phyloP scores from a whole-genome alignment of 2,888 invertebrate genomes.

The Sicus ferrugineus region DNA sequence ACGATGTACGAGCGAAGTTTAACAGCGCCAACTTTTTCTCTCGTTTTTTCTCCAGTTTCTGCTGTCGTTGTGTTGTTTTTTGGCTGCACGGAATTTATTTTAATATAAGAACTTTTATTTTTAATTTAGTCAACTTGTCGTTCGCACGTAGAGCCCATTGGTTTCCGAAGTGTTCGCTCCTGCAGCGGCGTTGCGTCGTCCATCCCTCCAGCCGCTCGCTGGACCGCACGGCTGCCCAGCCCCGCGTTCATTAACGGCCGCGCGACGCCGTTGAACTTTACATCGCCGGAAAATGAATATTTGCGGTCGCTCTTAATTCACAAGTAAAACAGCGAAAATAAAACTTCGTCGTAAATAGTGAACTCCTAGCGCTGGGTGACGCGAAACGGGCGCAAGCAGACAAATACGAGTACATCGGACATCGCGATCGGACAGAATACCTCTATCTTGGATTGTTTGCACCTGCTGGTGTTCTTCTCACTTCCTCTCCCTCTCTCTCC shows the following conservation, averaged over 20 bases:
- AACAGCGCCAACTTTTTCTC: slow-evolving; percentile 8
- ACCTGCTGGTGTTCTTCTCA: background rate
- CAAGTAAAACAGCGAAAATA: slow-evolving; percentile 58
- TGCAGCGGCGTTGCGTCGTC: background rate
- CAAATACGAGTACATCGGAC: background rate
- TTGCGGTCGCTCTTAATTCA: slow-evolving; percentile 65
- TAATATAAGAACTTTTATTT: slow-evolving; percentile 55
- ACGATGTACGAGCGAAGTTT: slow-evolving; percentile 38
- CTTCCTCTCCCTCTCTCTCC: background rate
- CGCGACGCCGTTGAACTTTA: slow-evolving; percentile 56
- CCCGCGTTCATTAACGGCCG: slow-evolving; percentile 25
- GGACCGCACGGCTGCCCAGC: background rate
- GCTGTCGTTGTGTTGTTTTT: too few relatives aligned
- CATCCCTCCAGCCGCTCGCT: background rate
- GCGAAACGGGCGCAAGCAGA: background rate
- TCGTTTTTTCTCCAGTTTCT: slow-evolving; percentile 29
- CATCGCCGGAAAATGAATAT: slow-evolving; percentile 64
- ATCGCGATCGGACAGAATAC: too few relatives aligned
- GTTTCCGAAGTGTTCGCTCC: background rate
- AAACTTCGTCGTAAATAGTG: slow-evolving; percentile 40
- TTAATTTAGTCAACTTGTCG: slow-evolving; percentile 59
- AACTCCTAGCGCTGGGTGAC: slow-evolving; percentile 37
- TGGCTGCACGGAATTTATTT: slow-evolving; percentile 47
- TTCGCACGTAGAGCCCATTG: slow-evolving; percentile 21
- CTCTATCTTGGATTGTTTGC: background rate